Evolutionary conservation across 2,113 vertebrate species (phyloP), one percentile per base, ranked within the genome.

Genomic region (Protomyctophum bolini): DNA sequence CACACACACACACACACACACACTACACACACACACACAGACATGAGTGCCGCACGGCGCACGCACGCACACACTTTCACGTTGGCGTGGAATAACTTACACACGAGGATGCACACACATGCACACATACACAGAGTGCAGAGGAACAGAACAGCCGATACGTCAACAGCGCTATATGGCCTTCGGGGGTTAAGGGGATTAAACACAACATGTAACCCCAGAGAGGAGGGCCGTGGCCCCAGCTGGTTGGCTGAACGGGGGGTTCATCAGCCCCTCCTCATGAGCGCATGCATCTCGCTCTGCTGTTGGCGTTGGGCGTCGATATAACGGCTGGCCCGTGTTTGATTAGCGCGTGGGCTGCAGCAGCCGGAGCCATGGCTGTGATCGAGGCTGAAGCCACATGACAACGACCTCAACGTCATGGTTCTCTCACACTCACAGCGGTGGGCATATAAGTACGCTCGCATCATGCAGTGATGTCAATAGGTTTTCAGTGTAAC

Each of bases 141-240:
- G 58, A 73, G 2, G 12, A 57, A 51, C 56, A 76, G 58, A 73
- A 60, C 76, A 66, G 66, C 63, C n/a, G 69, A 83, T 75, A 81
- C 83, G 86, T 87, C 83, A 88, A 86, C 76, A 81, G 68, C 73
- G 71, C 72, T 62, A 70, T 21, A 21, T 21, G 70, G 80, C 80
- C 80, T 66, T 21, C 46, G 64, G 50, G 86, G 70, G 74, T 79
- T 83, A 61, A 72, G 58, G 48, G 85, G 85, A 87, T 87, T 87
- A 85, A 85, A 76, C 70, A 75, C 72, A 85, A 77, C 82, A 77
- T 78, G 74, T 82, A 80, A 85, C 85, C 86, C 83, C 76, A 74
- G 83, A 80, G 82, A 82, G 82, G 83, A 21, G 21, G 21, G 21
- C 21, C 21, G 2, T 2, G 21, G 79, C 75, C 4, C 76, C 77